Conservation (phyloP, 2,888 invertebrate species). For the Hoplodrina blanda region DNA sequence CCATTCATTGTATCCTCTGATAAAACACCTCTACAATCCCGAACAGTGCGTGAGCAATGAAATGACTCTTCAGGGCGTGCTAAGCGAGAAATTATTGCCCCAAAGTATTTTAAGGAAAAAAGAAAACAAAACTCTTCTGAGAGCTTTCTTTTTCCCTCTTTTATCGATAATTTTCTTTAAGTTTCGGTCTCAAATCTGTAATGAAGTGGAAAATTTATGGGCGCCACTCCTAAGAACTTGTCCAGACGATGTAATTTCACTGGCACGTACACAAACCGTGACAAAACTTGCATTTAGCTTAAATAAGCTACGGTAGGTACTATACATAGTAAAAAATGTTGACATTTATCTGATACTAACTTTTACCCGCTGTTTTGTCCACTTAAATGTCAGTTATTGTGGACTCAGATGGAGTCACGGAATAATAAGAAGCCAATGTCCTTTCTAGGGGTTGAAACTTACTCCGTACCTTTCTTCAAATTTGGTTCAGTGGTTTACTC, state of each 20-base stretch:
- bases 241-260: conserved; percentile 29
- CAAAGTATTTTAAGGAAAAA: conserved; percentile 78
- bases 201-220: conserved; percentile 65
- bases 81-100: conserved; percentile 81
- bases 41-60: conserved; percentile 74
- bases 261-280: conserved; percentile 31
- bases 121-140: conserved; percentile 72
- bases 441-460: no score
- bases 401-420: no score
- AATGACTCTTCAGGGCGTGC: conserved; percentile 82
- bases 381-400: no score
- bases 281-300: conserved; percentile 27
- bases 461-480: no score
- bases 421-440: no score
- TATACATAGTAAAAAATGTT: conserved; percentile 8
- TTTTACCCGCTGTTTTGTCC: no score
- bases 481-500: no score
- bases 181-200: conserved; percentile 60
- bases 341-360: conserved; percentile 1
- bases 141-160: conserved; percentile 60
- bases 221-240: conserved; percentile 39
- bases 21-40: conserved; percentile 75
- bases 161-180: conserved; percentile 61
- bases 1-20: conserved; percentile 70
- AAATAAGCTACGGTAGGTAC: conserved; percentile 4